A percentile compares a stretch with the other conserved stretches of the same genome.
Evolutionary conservation across 2,888 invertebrate genomes (phyloP).

Genomic region (Cerastis leucographa): DNA sequence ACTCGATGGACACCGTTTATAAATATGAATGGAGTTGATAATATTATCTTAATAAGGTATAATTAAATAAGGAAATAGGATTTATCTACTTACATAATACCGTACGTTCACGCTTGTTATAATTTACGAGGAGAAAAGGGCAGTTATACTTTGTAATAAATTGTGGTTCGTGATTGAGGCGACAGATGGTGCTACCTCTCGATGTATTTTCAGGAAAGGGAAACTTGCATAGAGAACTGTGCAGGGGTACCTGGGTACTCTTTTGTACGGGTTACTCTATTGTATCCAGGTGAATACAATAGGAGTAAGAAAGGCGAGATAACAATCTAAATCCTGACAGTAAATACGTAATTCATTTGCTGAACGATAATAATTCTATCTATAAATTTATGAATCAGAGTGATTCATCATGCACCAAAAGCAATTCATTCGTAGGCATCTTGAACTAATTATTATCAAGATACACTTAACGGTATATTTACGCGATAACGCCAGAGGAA

Average conservation of each 20-base stretch:
- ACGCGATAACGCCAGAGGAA: background rate
- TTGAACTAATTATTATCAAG: constrained; percentile 14
- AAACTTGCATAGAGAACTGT: background rate
- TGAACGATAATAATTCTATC: background rate
- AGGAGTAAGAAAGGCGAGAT: background rate
- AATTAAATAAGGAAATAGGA: constrained; percentile 1
- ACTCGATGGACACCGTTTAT: constrained; percentile 1
- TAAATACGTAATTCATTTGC: background rate
- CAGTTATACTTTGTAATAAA: background rate
- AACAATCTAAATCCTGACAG: background rate
- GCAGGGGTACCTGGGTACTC: background rate
- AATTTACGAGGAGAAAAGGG: background rate
- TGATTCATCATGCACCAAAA: constrained; percentile 13
- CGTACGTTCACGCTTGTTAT: constrained; percentile 13
- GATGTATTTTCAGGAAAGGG: background rate
- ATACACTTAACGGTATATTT: constrained; percentile 27
- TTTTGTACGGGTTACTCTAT: no score
- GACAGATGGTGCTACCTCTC: constrained; percentile 32
- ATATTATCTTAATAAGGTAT: constrained; percentile 20
- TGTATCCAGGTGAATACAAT: no score
- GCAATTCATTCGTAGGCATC: constrained; percentile 8
- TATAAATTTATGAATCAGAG: constrained; percentile 6
- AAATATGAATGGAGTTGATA: constrained; percentile 10
- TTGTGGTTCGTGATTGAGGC: background rate
- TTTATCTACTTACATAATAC: background rate